Percentiles rank a stretch among this genome's conserved stretches.
Conservation (phyloP, 2,888 invertebrate species). For the Fragum sueziense region DNA sequence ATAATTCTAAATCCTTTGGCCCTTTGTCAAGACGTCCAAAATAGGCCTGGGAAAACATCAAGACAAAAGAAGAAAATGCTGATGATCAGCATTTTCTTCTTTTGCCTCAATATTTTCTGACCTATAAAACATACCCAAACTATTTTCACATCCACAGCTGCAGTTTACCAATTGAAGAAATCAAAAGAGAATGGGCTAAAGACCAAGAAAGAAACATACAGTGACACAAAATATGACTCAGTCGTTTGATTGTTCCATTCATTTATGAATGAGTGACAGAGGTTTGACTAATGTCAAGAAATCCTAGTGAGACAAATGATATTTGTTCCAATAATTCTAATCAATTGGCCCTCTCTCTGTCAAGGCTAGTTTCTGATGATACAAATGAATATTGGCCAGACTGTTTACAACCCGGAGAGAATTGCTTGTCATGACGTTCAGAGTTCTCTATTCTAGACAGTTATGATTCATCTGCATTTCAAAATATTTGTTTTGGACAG, state of each 20-base stretch:
- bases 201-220: too few species aligned
- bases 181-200: too few species aligned
- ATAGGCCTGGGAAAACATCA: too few species aligned
- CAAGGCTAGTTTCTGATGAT: not conserved
- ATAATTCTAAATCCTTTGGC: too few species aligned
- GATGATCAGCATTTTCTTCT: too few species aligned
- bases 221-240: not conserved
- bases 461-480: not conserved
- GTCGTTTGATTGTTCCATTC: not conserved
- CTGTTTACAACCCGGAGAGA: not conserved
- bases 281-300: not conserved
- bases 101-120: too few species aligned
- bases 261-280: not conserved
- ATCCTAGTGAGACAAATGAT: not conserved
- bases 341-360: not conserved
- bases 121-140: too few species aligned
- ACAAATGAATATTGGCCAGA: not conserved
- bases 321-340: not conserved
- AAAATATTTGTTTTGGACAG: not conserved
- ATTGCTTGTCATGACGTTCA: not conserved
- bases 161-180: too few species aligned
- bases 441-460: not conserved
- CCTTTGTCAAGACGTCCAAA: too few species aligned
- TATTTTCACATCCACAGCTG: too few species aligned
- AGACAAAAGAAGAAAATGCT: too few species aligned